These are phyloP conservation scores for Anguilla anguilla DNA, from an alignment of 2,797 vertebrate genomes.

Conservation along the genomic window DNA sequence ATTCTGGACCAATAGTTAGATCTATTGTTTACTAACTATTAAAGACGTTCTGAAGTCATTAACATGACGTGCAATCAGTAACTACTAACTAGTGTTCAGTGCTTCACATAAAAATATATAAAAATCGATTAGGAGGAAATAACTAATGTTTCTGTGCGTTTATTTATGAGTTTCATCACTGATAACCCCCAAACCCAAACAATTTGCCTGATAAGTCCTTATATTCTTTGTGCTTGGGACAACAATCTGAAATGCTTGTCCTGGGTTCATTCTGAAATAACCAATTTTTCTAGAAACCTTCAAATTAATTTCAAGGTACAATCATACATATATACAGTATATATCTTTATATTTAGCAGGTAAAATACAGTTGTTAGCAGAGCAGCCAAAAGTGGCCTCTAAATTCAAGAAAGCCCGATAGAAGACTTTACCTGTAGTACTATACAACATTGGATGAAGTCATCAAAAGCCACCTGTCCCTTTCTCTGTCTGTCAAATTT, in stretches of 20 bases:
- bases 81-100: too few species aligned
- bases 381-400: not conserved
- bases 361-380: not conserved
- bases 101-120: too few species aligned
- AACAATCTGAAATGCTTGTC: not conserved
- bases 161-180: too few species aligned
- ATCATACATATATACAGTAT: not conserved
- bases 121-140: too few species aligned
- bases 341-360: not conserved
- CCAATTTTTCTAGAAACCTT: not conserved
- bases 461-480: slow-evolving; percentile 95
- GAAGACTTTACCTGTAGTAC: slow-evolving; percentile 86
- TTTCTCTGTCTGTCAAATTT: slow-evolving; percentile 97
- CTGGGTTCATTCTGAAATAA: not conserved
- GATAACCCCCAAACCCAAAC: too few species aligned
- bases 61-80: too few species aligned
- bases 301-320: not conserved
- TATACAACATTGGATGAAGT: slow-evolving; percentile 99
- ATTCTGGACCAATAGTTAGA: not conserved
- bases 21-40: not conserved
- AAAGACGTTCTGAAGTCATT: too few species aligned
- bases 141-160: too few species aligned
- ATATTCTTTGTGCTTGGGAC: not conserved
- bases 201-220: not conserved
- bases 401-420: not conserved